These are phyloP conservation scores for Cyprinodon tularosa DNA, from an alignment of 2,113 vertebrate genomes.

Conservation along the genomic window DNA sequence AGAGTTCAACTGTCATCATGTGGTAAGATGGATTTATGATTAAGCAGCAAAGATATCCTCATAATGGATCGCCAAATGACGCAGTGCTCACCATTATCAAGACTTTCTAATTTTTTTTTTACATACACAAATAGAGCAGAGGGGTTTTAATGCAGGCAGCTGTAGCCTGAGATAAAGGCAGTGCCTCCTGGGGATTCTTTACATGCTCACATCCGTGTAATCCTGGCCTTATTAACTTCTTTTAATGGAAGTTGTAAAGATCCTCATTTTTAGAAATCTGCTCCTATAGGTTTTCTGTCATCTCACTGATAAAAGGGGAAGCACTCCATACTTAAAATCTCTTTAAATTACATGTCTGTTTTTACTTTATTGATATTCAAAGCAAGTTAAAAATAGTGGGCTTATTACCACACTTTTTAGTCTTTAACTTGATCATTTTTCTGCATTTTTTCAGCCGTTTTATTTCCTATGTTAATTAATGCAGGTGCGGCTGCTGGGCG, in stretches of 20 bases:
- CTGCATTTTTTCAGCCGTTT: conserved; percentile 5
- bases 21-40: conserved; percentile 81
- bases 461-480: conserved; percentile 46
- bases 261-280: conserved; percentile 32
- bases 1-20: conserved; percentile 99
- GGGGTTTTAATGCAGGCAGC: conserved; percentile 17
- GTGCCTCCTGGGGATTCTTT: conserved; percentile 35
- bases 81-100: background rate
- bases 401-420: background rate
- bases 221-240: conserved; percentile 46
- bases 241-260: conserved; percentile 33
- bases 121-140: background rate
- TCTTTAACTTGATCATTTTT: background rate
- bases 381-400: conserved; percentile 12
- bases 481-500: conserved; percentile 94
- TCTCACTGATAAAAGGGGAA: conserved; percentile 30
- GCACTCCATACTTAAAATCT: conserved; percentile 31
- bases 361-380: conserved; percentile 23
- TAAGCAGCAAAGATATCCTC: background rate
- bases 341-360: conserved; percentile 36
- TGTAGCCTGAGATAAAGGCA: conserved; percentile 20
- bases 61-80: background rate
- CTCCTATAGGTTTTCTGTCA: conserved; percentile 25
- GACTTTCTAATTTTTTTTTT: conserved; percentile 13
- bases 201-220: conserved; percentile 39